Evolutionary conservation across 2,797 vertebrate genomes (phyloP), one percentile per base, ranked within the genome.

Genomic region (Galagoides demidoff): DNA sequence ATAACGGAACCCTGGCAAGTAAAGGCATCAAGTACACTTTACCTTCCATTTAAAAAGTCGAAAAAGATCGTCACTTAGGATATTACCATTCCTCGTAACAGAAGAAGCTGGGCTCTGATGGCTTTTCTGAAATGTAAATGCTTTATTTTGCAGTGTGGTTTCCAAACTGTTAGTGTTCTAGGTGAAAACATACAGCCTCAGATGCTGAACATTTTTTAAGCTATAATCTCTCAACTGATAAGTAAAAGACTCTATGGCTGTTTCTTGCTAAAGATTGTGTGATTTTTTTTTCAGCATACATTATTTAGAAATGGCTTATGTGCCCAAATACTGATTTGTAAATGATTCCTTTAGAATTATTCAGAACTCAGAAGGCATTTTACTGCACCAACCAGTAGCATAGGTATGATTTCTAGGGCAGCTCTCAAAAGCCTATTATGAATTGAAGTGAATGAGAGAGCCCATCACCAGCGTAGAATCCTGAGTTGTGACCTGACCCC

Each of bases 401-500:
- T 0, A 27, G 81, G 20, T 55, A 2, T 11, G 31, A 19, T 19
- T 84, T 59, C 27, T 57, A 76, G 61, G 61, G 55, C 45, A 16
- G 23, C 61, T 55, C 43, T 43, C 37, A 16, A 66, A 83, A 64
- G 70, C 59, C 45, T 25, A 22, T n/a, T 70, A 45, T 25, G 34
- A 73, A 55, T 13, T 4, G 37, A 37, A 20, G 5, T 22, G 5
- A 73, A 59, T 2, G 64, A 22, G 0, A 27, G 59, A 20, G 3
- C 11, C 19, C 1, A 31, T 6, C 17, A 27, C 13, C 3, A 22
- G 63, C 7, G 0, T 25, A 12, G 49, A 63, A 14, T 37, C 70
- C 23, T 14, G n/a, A 29, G 14, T 25, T 22, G 37, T 11, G 6
- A 2, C 5, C 16, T 0, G 17, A 57, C 17, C 2, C 13, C 23